These are phyloP conservation scores for Synanthedon myopaeformis DNA, from an alignment of 2,888 invertebrate species.

Conservation along the genomic window DNA sequence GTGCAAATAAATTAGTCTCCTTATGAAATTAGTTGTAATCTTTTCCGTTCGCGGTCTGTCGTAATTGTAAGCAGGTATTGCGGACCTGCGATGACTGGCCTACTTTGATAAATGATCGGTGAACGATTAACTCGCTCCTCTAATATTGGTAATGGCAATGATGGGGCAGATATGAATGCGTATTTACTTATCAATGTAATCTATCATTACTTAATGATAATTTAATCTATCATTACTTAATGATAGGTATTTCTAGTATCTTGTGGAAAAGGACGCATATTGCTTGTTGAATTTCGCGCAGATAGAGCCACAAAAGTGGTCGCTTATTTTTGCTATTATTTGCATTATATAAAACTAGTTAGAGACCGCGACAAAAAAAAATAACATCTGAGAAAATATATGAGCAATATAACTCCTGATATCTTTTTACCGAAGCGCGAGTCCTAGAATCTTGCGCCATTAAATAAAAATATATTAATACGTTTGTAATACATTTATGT, in stretches of 20 bases:
- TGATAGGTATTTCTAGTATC: not conserved
- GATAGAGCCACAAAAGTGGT: not conserved
- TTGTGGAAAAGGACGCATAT: too few relatives aligned
- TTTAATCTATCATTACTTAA: not conserved
- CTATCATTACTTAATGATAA: not conserved
- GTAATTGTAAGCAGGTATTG: not conserved
- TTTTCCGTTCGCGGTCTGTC: not conserved
- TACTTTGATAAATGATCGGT: slow-evolving; percentile 34
- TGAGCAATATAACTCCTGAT: too few relatives aligned
- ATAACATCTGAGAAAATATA: too few relatives aligned
- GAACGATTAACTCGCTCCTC: slow-evolving; percentile 27
- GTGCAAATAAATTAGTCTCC: not conserved
- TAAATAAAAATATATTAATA: too few relatives aligned
- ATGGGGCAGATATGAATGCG: slow-evolving; percentile 27
- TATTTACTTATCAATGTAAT: not conserved
- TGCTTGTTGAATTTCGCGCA: too few relatives aligned
- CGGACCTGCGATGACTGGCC: not conserved
- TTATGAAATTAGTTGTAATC: not conserved
- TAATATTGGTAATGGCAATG: slow-evolving; percentile 42
- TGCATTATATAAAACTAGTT: too few relatives aligned
- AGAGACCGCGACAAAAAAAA: too few relatives aligned
- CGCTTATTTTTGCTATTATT: too few relatives aligned
- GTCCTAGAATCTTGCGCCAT: too few relatives aligned
- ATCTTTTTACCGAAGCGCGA: too few relatives aligned
- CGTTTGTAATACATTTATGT: too few relatives aligned